Base-by-base conservation (phyloP, 2,888 invertebrate species). In the Hemaris fuciformis region DNA sequence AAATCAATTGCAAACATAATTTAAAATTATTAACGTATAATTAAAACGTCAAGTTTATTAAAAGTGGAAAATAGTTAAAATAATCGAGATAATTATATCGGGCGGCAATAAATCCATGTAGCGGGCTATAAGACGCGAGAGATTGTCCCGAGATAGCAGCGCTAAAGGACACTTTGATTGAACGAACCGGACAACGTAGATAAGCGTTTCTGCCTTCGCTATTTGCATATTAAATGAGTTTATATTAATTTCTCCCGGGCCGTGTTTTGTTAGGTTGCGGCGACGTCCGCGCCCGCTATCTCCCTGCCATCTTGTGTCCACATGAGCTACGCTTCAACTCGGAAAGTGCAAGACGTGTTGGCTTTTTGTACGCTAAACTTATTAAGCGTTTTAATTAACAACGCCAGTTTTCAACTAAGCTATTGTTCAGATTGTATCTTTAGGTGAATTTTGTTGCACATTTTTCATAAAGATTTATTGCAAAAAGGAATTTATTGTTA, bases 221-320 rank as follows among this genome's bases (percentile, higher is more conserved):
- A 90, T 91, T 90, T 89, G 88, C 91, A 91, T 91, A 89, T 83
- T 91, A 85, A 90, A 91, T 87, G 88, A 90, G 87, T 74, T 77
- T 74, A 85, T 91, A 91, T 91, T 89, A 90, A 89, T 91, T 89
- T 89, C 81, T 77, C 77, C 74, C 65, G 66, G 76, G 80, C 75
- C 75, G 73, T 58, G 53, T 53, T 53, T 53, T 53, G 53, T 53
- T 53, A 53, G 23, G 38, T n/a, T n/a, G n/a, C n/a, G n/a, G 48
- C 48, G 48, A 15, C 48, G 27, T 27, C 53, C 27, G 15, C 53
- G 27, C n/a, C n/a, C n/a, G 18, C 53, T 53, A 53, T 53, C 53
- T 7, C 7, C 7, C 38, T n/a, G n/a, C 27, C 18, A 53, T 53
- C 53, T 53, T 31, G 15, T 48, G 48, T 53, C 53, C 53, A 53